Evolutionary conservation across 1,140 invertebrate species (phyloP), one percentile per base, ranked within the genome.

Genomic region (Bombyx mandarina): DNA sequence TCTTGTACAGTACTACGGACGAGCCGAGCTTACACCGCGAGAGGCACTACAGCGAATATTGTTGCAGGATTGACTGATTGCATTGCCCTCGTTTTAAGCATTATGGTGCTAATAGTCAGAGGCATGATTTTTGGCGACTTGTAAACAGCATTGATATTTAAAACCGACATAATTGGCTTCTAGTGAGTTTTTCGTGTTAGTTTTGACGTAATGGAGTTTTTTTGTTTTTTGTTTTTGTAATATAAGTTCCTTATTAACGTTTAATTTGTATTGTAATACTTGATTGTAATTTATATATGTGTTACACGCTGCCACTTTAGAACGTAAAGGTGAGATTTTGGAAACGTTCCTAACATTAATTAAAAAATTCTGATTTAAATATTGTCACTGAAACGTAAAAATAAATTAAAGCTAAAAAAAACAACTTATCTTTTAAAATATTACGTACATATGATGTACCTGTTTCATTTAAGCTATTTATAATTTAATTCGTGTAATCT

Each of bases 281-380:
- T 35, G 26, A 35, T 35, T 35, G 26, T 35, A 35, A 35, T 35
- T 35, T 69, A 45, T 75, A 35, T 82, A 72, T 84, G 72, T 83
- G 81, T 87, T 87, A 80, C 84, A 87, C 77, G 84, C 84, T 85
- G 84, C 84, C 75, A 54, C 57, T 56, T 60, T 75, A 87, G 82
- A 85, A 84, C 67, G 53, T 87, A 84, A 87, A 87, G 84, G 84
- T 87, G 78, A 85, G 82, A 52, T 53, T 60, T 51, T 47, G 6
- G 45, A 47, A 9, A 47, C 6, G 6, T 47, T 47, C n/a, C n/a
- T 10, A 3, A 47, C 45, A 7, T 12, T 6, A 47, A 47, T 10
- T 47, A 1, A 1, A 5, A 35, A 35, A 35, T 35, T 2, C 2
- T 3, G 2, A 5, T 9, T 51, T 18, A 18, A 12, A 10, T 7